phyloP scores from a whole-genome alignment of 2,888 invertebrate genomes.

The Leptothorax acervorum region DNA sequence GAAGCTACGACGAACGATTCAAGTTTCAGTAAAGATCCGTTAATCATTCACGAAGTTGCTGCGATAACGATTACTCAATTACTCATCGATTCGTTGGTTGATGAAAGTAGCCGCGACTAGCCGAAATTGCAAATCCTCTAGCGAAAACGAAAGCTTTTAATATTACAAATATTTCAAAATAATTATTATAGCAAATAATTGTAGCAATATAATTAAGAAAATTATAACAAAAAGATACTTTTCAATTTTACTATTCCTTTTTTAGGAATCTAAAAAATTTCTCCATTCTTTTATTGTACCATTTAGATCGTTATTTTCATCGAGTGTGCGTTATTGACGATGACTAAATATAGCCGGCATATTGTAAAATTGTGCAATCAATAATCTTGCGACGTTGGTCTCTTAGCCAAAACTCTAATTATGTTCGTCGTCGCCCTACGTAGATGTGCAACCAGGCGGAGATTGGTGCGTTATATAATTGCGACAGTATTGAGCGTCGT shows the following conservation, averaged over 20 bases:
- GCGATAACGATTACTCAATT: slow-evolving; percentile 56
- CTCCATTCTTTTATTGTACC: background rate
- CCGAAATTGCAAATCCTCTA: background rate
- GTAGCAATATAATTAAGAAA: background rate
- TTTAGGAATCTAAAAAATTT: background rate
- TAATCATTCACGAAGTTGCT: slow-evolving; percentile 58
- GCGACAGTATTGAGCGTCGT: slow-evolving; percentile 72
- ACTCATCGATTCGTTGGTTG: slow-evolving; percentile 58
- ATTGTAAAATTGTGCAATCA: slow-evolving; percentile 52
- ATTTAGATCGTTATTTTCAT: slow-evolving; percentile 16
- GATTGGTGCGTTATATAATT: slow-evolving; percentile 65
- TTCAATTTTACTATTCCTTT: background rate
- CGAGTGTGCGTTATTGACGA: background rate
- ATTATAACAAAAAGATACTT: slow-evolving; percentile 13
- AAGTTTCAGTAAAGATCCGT: slow-evolving; percentile 55
- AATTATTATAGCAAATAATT: background rate
- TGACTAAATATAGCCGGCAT: slow-evolving; percentile 42
- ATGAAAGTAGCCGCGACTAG: slow-evolving; percentile 37
- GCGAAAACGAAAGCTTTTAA: background rate
- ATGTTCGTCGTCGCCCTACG: slow-evolving; percentile 35
- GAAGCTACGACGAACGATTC: slow-evolving; percentile 15
- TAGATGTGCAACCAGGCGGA: slow-evolving; percentile 56
- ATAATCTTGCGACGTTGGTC: slow-evolving; percentile 35
- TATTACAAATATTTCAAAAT: background rate
- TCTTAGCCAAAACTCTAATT: slow-evolving; percentile 55